A percentile compares a stretch with the other conserved stretches of the same genome.
Conservation (phyloP, 2,113 vertebrate species). For the Oxyruncus cristatus region DNA sequence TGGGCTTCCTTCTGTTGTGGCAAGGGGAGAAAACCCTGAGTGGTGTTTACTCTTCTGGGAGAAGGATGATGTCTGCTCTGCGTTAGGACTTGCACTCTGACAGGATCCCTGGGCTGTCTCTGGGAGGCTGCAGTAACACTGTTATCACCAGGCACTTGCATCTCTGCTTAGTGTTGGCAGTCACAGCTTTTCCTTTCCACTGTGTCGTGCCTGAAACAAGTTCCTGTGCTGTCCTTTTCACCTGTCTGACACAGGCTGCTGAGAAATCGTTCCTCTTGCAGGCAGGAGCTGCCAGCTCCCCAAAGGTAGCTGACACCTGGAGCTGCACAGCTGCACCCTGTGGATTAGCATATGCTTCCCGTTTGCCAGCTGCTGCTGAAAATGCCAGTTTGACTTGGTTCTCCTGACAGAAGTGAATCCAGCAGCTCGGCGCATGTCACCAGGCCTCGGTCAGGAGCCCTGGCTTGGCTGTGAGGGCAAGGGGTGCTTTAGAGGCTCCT, state of each 20-base stretch:
- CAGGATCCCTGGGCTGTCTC: not conserved
- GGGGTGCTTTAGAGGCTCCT: not conserved
- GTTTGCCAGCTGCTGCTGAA: not conserved
- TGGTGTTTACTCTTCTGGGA: not conserved
- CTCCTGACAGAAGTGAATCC: not conserved
- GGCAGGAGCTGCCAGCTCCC: not conserved
- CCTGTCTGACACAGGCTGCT: not conserved
- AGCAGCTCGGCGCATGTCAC: not conserved
- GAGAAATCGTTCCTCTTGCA: not conserved
- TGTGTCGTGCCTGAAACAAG: not conserved
- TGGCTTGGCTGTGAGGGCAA: not conserved
- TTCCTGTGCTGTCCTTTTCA: not conserved
- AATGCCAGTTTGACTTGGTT: not conserved
- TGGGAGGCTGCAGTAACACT: not conserved
- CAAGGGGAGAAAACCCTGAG: not conserved
- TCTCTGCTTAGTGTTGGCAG: not conserved
- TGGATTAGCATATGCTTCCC: not conserved
- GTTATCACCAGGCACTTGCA: not conserved
- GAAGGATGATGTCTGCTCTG: not conserved
- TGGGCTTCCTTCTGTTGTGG: not conserved
- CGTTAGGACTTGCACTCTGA: not conserved
- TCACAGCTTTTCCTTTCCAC: not conserved
- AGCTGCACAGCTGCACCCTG: not conserved
- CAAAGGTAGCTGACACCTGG: not conserved
- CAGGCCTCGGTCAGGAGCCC: not conserved